Base-by-base conservation (phyloP, 1,140 invertebrate species). In the Capitella teleta region DNA sequence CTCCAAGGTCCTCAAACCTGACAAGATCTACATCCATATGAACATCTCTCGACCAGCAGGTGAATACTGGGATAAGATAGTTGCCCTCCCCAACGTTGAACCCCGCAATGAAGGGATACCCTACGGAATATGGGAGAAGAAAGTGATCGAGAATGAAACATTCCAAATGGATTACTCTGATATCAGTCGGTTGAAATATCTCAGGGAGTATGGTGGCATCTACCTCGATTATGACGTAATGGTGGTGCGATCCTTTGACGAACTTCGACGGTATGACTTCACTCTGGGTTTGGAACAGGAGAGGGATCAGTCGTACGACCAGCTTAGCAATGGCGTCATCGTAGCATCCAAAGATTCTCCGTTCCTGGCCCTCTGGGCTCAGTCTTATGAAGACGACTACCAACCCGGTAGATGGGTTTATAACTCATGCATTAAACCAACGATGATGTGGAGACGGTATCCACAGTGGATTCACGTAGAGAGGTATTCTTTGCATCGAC, bases 261-360 rank as follows among this genome's bases (percentile, higher is more conserved):
- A 43, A 19, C 26, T 52, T 8, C 42, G 51, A 5, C 26, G 21
- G 19, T 52, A 48, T 38, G 23, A 47, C 19, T 43, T 42, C 25
- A 36, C 34, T 3, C 23, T 52, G 12, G 51, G 51, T 16, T 37
- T 40, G 32, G 55, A 57, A 19, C 28, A 52, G 12, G 32, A n/a
- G 51, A 56, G 26, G 47, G 66, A 44, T n/a, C n/a, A n/a, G n/a
- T n/a, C n/a, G n/a, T n/a, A n/a, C n/a, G n/a, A n/a, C n/a, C 56
- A 54, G 28, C 56, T 70, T 32, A 67, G 63, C 16, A 61, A 57
- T 30, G 67, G 68, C 54, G 59, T 70, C n/a, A 44, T 71, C 30
- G 54, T 71, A 38, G 66, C 60, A 10, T 56, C 62, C 23, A 61
- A 57, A 50, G 53, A 67, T 40, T 62, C 67, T 3, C 44, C 59